Evolutionary conservation across 1,140 invertebrate genomes (phyloP), one percentile per base, ranked within the genome.

Genomic region (Drosophila orosa): DNA sequence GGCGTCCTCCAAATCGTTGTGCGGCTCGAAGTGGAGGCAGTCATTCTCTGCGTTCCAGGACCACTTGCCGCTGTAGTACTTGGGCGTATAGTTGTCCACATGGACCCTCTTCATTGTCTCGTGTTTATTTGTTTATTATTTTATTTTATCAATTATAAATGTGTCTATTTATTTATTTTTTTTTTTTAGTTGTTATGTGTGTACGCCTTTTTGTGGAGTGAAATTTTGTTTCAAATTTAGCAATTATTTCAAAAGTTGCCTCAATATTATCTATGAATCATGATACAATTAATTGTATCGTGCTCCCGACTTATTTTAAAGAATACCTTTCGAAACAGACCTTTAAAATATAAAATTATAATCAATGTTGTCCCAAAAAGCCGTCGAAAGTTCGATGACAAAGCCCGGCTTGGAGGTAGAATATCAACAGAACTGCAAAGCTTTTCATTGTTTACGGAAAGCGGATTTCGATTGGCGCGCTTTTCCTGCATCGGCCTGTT

Each of bases 1-100:
- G 7, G 42, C 48, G 31, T 78, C 13, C 17, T 47, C 63, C 10
- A 80, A 45, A 40, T 90, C 83, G 17, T 80, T 72, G 13, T 68
- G 48, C 0, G 76, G 57, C 17, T 87, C 67, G 42, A 90, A 91
- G 1, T 79, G 72, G 1, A 91, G 63, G 12, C 56, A 24, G 15
- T 91, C 84, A 3, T 55, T 37, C 8, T 73, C 62, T 1, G 73
- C 25, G 42, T 87, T 75, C 87, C 84, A 91, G 1, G 75, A 71
- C 90, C 90, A 91, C 33, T 74, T 90, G 3, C 90, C 90, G 57
- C 78, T 90, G 9, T 62, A 35, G 27, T 79, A 91, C 39, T 81
- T 83, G 17, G 90, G 84, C 4, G 71, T 78, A 58, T 77, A 80
- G 33, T 77, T 63, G 17, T 80, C 86, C 1, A 56, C 55, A 27